A percentile compares a stretch with the other conserved stretches of the same genome.
Conservation (phyloP, 2,888 invertebrate genomes). For the Corythucha ciliata region DNA sequence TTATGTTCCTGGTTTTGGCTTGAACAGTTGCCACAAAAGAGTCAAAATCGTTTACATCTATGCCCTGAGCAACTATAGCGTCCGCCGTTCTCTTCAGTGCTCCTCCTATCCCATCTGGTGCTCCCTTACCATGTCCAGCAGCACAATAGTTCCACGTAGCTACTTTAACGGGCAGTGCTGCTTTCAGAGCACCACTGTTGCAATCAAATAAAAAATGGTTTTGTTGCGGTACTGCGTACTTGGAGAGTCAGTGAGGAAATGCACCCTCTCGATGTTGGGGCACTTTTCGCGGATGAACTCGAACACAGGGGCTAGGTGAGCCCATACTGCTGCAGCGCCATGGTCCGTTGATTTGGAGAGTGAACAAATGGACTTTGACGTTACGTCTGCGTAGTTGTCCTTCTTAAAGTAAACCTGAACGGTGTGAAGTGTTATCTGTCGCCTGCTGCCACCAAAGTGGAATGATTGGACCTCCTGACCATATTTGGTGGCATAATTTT, state of each 20-base stretch:
- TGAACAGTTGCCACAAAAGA: slow-evolving; percentile 2
- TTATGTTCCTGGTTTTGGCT: slow-evolving; percentile 5
- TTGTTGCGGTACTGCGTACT: slow-evolving; percentile 1
- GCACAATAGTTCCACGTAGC: slow-evolving; percentile 14
- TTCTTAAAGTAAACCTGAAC: slow-evolving; percentile 1
- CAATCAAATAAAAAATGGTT: slow-evolving; percentile 6
- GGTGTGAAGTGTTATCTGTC: neutral
- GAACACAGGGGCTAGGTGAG: slow-evolving; percentile 39
- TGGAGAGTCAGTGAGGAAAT: slow-evolving; percentile 36
- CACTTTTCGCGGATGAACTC: slow-evolving; percentile 19
- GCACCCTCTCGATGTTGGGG: slow-evolving; percentile 31
- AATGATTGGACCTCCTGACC: neutral
- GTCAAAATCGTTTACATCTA: slow-evolving; percentile 18
- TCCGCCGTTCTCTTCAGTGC: slow-evolving; percentile 36
- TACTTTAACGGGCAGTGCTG: slow-evolving; percentile 38
- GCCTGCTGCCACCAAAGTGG: slow-evolving; percentile 1
- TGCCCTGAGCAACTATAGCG: slow-evolving; percentile 18
- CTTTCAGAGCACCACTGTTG: slow-evolving; percentile 39
- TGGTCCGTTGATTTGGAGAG: slow-evolving; percentile 38
- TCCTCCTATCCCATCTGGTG: slow-evolving; percentile 8
- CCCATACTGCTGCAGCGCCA: slow-evolving; percentile 40
- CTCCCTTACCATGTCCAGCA: slow-evolving; percentile 7
- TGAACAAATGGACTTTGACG: slow-evolving; percentile 33
- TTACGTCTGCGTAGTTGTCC: neutral
- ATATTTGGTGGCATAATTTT: neutral